A percentile compares a stretch with the other conserved stretches of the same genome.
phyloP scores from a whole-genome alignment of 2,888 invertebrate genomes.

The Gisinianus flammeolus region DNA sequence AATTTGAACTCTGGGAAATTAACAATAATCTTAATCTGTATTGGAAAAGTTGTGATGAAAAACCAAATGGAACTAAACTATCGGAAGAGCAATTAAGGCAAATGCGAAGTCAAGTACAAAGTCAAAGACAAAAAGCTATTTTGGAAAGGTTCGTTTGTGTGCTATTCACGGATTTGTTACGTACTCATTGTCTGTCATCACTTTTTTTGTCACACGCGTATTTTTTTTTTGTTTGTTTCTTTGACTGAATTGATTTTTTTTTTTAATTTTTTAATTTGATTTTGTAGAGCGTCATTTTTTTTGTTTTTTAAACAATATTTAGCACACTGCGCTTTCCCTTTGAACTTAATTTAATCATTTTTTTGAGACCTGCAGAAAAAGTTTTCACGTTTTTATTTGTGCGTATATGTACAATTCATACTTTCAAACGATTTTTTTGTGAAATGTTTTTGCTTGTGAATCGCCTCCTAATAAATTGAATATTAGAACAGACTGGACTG shows the following conservation, averaged over 20 bases:
- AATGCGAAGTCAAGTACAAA: conserved; percentile 79
- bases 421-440: too few relatives aligned
- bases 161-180: neutral
- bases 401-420: too few relatives aligned
- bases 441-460: too few relatives aligned
- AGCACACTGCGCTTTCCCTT: too few relatives aligned
- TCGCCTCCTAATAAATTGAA: too few relatives aligned
- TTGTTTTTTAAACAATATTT: too few relatives aligned
- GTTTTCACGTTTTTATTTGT: too few relatives aligned
- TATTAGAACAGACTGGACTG: too few relatives aligned
- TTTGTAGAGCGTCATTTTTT: neutral
- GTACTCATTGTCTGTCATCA: neutral
- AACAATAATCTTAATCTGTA: too few relatives aligned
- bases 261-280: neutral
- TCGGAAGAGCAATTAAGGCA: conserved; percentile 81
- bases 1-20: too few relatives aligned
- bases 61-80: conserved; percentile 68
- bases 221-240: conserved; percentile 17
- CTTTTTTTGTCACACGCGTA: conserved; percentile 7
- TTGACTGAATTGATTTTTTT: neutral
- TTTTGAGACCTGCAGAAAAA: too few relatives aligned
- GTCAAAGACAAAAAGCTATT: conserved; percentile 79
- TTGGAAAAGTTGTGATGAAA: conserved; percentile 37
- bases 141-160: conserved; percentile 73
- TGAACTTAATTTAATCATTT: too few relatives aligned